Evolutionary conservation across 2,888 invertebrate species (phyloP), one percentile per base, ranked within the genome.

Genomic region (Cetonia aurata): DNA sequence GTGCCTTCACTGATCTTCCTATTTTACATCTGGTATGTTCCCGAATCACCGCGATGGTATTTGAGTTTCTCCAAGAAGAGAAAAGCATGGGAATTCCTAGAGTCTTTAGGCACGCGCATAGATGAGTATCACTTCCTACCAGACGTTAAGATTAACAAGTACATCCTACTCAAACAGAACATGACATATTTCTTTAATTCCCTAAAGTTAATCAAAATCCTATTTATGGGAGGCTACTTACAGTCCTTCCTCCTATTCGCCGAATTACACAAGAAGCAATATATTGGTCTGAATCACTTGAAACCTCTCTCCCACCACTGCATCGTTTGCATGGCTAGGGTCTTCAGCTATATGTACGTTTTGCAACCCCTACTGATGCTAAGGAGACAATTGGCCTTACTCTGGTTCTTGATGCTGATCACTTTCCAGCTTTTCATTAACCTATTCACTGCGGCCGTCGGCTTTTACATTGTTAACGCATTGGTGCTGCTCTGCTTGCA

Each of bases 41-140:
- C 59, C 9, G 69, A 69, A 41, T 69, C 69, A 1, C 69, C 69
- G 1, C 60, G 59, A 19, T 69, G 69, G 69, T 60, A 41, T 44
- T 52, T 69, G n/a, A 60, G 59, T 13, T 42, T 53, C 19, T 59
- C 41, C 25, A 13, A 48, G 13, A 69, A 69, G 37, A 59, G 52
- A 19, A 50, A 60, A 17, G 69, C 69, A n/a, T 69, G 69, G 69
- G 13, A 17, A 6, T 1, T 60, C 9, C 25, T 69, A 42, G 3
- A 56, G 12, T 48, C 37, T 0, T 42, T 69, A 10, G 69, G 69
- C 12, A 60, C 60, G 8, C 52, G 9, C 12, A 52, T 50, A 42
- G 41, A 60, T 12, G n/a, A 42, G 4, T 9, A 50, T 31, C 37
- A 50, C 13, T 60, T 69, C 33, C 37, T 69, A 10, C 69, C 69